Conservation (phyloP, 2,113 vertebrate species). For the Alces alces region DNA sequence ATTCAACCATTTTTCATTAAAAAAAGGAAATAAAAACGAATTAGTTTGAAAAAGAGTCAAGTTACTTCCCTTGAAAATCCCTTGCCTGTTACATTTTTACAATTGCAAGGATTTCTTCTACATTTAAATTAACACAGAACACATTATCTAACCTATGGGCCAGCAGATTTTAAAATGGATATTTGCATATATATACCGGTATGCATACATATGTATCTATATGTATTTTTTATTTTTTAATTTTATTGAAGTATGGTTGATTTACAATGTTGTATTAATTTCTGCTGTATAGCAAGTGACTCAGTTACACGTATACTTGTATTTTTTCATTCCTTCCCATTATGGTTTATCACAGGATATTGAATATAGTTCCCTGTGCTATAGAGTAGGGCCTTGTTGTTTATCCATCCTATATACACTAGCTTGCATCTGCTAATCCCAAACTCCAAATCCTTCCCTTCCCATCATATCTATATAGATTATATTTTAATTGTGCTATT, state of each 20-base stretch:
- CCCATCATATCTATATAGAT: not conserved
- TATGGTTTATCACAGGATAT: not conserved
- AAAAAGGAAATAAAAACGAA: not conserved
- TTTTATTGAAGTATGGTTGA: not conserved
- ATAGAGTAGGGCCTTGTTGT: not conserved
- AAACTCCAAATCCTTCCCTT: not conserved
- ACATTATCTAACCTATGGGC: not conserved
- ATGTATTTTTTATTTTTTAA: not conserved
- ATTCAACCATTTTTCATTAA: not conserved
- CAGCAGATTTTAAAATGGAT: not conserved
- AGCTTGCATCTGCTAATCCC: not conserved
- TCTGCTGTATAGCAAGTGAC: not conserved
- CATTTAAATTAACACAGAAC: not conserved
- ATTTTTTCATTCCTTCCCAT: not conserved
- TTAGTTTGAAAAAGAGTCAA: not conserved
- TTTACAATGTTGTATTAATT: not conserved
- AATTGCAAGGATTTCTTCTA: not conserved
- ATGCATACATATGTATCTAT: not conserved
- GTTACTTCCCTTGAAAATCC: not conserved
- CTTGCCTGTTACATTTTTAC: not conserved
- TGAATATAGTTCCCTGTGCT: not conserved
- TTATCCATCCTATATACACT: not conserved
- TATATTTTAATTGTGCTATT: not conserved
- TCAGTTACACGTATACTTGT: not conserved
- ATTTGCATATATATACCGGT: not conserved